Evolutionary conservation across 1,140 invertebrate genomes (phyloP), one percentile per base, ranked within the genome.

Genomic region (Chlorops oryzae): DNA sequence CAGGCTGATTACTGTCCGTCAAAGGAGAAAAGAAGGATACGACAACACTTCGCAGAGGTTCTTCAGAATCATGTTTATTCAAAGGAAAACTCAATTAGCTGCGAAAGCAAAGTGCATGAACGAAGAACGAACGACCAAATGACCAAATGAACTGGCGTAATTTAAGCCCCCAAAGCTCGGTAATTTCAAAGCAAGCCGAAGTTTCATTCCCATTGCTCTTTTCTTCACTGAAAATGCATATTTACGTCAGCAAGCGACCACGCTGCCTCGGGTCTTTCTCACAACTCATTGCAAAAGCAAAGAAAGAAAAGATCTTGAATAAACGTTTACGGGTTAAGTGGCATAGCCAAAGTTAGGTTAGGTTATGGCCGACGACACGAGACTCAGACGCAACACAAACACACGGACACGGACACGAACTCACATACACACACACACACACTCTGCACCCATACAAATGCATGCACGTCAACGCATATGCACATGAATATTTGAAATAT

Each of bases 331-430:
- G n/a, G n/a, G n/a, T n/a, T n/a, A n/a, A n/a, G n/a, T n/a, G n/a
- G n/a, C n/a, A n/a, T n/a, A n/a, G n/a, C n/a, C 3, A 22, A 58
- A 65, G 63, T 65, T 65, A 57, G 63, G 63, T 61, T 65, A 65
- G 63, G 63, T 66, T 65, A 65, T 65, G 63, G 63, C 23, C 35
- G 50, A 27, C 47, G 47, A 45, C 45, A n/a, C 28, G 35, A 37
- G 45, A 20, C 28, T 15, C 43, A 20, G 43, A 27, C 42, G 38
- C 13, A 12, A 27, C 9, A 34, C 38, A 17, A 41, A 18, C 25
- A 6, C 7, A 7, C 7, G 18, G 21, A 20, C 28, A 37, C 34
- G 41, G 50, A 27, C 42, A 39, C 37, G 20, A 7, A 39, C 37
- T 39, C 5, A 39, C 37, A 39, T 20, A 39, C 37, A 4, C 3